Evolutionary conservation across 2,113 vertebrate genomes (phyloP).

Genomic region (Pollimyrus isidori): DNA sequence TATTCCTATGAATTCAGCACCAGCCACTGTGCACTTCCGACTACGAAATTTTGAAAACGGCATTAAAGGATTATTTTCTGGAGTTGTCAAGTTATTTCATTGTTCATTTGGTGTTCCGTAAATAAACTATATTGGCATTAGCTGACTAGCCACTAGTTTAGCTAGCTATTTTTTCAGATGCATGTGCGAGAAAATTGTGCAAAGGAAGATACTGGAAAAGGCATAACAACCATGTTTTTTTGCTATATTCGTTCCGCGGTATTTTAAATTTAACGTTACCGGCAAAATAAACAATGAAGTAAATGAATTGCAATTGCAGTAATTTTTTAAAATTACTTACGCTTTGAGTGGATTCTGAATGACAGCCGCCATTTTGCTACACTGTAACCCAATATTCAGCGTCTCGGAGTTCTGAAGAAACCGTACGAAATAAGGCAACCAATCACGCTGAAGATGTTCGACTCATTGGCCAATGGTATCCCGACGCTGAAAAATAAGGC

Average conservation of each 20-base stretch:
- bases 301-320: conserved; percentile 36
- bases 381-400: conserved; percentile 98
- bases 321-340: conserved; percentile 77
- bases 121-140: conserved; percentile 5
- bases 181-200: conserved; percentile 34
- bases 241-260: conserved; percentile 37
- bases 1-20: not conserved
- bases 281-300: conserved; percentile 43
- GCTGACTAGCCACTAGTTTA: conserved; percentile 5
- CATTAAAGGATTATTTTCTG: not conserved
- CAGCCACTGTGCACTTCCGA: not conserved
- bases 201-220: conserved; percentile 50
- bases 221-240: conserved; percentile 45
- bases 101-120: not conserved
- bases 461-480: conserved; percentile 67
- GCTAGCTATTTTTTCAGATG: conserved; percentile 24
- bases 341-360: conserved; percentile 99
- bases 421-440: conserved; percentile 63
- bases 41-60: not conserved
- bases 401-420: conserved; percentile 75
- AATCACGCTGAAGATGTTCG: conserved; percentile 65
- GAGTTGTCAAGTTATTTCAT: conserved; percentile 9
- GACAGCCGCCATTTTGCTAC: conserved; percentile 99
- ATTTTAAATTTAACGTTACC: conserved; percentile 26
- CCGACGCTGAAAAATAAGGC: conserved; percentile 50